Evolutionary conservation across 2,888 invertebrate genomes (phyloP), one percentile per base, ranked within the genome.

Genomic region (Drosophila emarginata): DNA sequence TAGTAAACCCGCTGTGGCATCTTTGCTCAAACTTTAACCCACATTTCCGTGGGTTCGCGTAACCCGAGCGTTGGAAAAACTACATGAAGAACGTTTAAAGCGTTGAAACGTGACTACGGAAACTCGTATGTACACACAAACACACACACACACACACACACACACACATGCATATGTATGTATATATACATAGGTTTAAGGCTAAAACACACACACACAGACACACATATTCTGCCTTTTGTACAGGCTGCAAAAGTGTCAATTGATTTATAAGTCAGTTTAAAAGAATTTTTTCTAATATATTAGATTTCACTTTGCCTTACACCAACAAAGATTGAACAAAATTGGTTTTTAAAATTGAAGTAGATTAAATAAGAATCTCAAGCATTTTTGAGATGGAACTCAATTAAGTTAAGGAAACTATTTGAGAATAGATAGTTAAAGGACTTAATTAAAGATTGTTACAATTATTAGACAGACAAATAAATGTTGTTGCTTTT

Each of bases 51-150:
- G 18, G 18, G 36, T 21, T 36, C 54, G 54, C 54, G 54, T 62
- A 66, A 28, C 39, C 57, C 58, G 67, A 65, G 61, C 56, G 65
- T 67, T 68, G 61, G 72, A 81, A 85, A 72, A 54, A 54, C 36
- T 36, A 54, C 54, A 70, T 60, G 68, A 61, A 74, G 21, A 65
- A 68, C 78, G 79, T 68, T 82, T 76, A 69, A 78, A 86, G 76
- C 76, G 73, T 70, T 64, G 50, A 79, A 75, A 88, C 89, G 87
- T 88, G 88, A 82, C 78, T 72, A 58, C 65, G 53, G 67, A 71
- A 82, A 69, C 50, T 40, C 4, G 58, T 72, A 67, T 78, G 68
- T 87, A 74, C 70, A 52, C 67, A 71, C 72, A 69, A 59, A 62
- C 61, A 23, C 58, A 59, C 37, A 39, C 45, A 60, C 1, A 6